Base-by-base conservation (phyloP, 2,797 vertebrate genomes). In the Acropternis orthonyx region DNA sequence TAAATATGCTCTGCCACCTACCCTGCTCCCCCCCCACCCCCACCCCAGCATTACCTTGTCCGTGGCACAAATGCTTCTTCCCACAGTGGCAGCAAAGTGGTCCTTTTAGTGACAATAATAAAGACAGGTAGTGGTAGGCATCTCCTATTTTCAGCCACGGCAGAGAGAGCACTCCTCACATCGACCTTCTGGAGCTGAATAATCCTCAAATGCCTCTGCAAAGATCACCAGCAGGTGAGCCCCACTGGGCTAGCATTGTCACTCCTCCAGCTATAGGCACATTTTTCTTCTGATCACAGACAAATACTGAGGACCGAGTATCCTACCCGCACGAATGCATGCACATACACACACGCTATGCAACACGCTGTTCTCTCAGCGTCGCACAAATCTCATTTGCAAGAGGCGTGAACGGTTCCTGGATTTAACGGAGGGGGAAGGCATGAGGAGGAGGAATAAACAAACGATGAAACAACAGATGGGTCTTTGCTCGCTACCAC, bases 161-260 rank as follows among this genome's bases (percentile, higher is more conserved):
- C 76, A 81, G 66, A 66, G 85, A 92, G 14, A 88, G 63, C 92
- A 79, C 86, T 91, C 87, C 63, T 93, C 14, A 5, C 91, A 89
- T 82, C 88, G 94, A 95, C 62, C 85, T 93, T 93, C 78, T 59
- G 85, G 73, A 93, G 88, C 91, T 85, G 85, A 90, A 96, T 94
- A 96, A 96, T 94, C 95, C 94, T 92, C 92, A 89, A 96, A 95
- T 97, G 92, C 95, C 93, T 94, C 94, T 94, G 94, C 94, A 94
- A 94, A 96, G 87, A 94, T 92, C 92, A 92, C 92, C 95, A 92
- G 92, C 95, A 95, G 95, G 96, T 95, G 95, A 97, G 89, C 79
- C 32, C 36, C 66, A 21, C 85, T 86, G 51, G 51, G 82, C 48
- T 84, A 59, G 51, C 87, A 48, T 86, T 94, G 85, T 89, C 96